phyloP scores from a whole-genome alignment of 2,888 invertebrate genomes.

The Theretra japonica region DNA sequence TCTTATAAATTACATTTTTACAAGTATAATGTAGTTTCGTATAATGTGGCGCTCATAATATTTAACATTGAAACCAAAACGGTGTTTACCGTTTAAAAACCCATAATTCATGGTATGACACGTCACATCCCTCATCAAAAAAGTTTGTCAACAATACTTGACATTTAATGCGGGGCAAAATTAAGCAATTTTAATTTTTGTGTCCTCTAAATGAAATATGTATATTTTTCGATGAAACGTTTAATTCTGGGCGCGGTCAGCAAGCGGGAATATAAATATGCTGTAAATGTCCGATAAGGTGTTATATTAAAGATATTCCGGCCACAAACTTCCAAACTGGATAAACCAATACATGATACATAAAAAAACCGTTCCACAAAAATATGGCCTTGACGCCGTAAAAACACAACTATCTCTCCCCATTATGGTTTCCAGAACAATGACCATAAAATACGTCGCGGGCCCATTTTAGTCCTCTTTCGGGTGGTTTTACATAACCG shows the following conservation, averaged over 20 bases:
- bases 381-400: conserved; percentile 43
- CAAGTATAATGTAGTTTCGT: too few relatives aligned
- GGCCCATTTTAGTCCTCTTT: conserved; percentile 33
- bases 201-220: background rate
- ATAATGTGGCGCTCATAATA: too few relatives aligned
- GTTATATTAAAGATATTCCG: conserved; percentile 8
- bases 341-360: conserved; percentile 42
- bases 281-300: conserved; percentile 20
- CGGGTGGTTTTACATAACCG: conserved; percentile 13
- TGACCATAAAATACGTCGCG: conserved; percentile 49
- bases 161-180: background rate
- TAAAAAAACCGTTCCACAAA: conserved; percentile 41
- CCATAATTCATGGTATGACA: background rate
- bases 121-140: conserved; percentile 8
- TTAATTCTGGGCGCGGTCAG: conserved; percentile 1
- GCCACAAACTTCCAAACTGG: conserved; percentile 28
- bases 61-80: background rate
- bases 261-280: background rate
- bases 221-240: background rate
- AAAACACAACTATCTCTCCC: conserved; percentile 39
- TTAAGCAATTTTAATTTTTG: background rate
- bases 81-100: background rate
- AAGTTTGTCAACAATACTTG: background rate
- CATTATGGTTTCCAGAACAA: conserved; percentile 52
- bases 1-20: too few relatives aligned